Percentiles rank a stretch among this genome's conserved stretches.
These are phyloP conservation scores for Augochlorella aurata DNA, from an alignment of 2,888 invertebrate genomes.

Conservation along the genomic window DNA sequence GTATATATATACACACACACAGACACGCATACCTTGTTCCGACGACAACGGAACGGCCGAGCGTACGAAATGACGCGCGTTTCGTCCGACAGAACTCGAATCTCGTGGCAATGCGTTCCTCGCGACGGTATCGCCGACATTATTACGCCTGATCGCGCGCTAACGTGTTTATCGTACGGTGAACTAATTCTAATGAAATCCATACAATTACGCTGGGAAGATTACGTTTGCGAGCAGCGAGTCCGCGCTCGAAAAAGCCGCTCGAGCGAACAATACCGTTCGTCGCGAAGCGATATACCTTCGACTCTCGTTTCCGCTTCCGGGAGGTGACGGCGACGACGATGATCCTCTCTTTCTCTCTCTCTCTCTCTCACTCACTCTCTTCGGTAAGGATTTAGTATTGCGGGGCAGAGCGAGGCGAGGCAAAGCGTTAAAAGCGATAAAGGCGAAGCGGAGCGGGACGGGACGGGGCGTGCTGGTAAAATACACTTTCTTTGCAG, in stretches of 20 bases:
- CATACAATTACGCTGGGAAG: conserved; percentile 67
- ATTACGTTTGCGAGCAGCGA: conserved; percentile 68
- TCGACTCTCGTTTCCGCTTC: background rate
- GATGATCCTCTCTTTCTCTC: background rate
- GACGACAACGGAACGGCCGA: conserved; percentile 15
- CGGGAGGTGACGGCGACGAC: background rate
- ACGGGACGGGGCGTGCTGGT: conserved; percentile 2
- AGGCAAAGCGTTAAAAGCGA: background rate
- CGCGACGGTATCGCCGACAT: conserved; percentile 64
- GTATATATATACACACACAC: too few species aligned
- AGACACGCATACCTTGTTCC: background rate
- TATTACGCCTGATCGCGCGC: conserved; percentile 70
- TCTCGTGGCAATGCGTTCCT: conserved; percentile 44
- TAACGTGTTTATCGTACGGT: conserved; percentile 74
- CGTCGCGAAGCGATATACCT: background rate
- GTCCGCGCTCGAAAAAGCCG: conserved; percentile 66
- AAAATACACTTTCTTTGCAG: conserved; percentile 1
- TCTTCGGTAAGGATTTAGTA: background rate
- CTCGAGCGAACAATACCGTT: conserved; percentile 21
- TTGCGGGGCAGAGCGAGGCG: background rate
- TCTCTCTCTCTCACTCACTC: background rate
- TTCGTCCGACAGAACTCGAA: background rate
- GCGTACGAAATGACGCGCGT: background rate
- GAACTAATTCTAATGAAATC: conserved; percentile 70
- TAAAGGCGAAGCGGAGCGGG: background rate